A percentile compares a stretch with the other conserved stretches of the same genome.
phyloP scores from a whole-genome alignment of 2,888 invertebrate genomes.

The Nematopogon swammerdamellus region DNA sequence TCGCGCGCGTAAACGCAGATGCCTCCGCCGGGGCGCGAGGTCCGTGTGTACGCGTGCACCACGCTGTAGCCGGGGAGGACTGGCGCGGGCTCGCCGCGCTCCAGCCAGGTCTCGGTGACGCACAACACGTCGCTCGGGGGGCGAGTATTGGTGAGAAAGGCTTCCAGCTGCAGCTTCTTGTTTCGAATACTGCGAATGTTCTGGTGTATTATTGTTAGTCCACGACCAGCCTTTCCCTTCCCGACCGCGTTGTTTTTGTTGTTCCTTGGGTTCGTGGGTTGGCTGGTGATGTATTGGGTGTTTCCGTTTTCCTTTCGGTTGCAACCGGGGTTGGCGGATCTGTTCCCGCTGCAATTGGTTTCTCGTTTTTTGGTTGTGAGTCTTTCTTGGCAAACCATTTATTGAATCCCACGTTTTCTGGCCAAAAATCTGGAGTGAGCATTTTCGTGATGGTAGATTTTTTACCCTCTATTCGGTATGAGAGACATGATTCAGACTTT shows the following conservation, averaged over 20 bases:
- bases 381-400: neutral
- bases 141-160: neutral
- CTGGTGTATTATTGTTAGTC: neutral
- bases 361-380: neutral
- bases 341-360: neutral
- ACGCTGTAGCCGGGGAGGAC: neutral
- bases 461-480: neutral
- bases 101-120: neutral
- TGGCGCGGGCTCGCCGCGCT: neutral
- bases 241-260: neutral
- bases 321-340: neutral
- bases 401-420: neutral
- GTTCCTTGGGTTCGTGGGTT: neutral
- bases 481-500: neutral
- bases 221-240: neutral
- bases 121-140: neutral
- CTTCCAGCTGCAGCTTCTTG: neutral
- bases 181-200: neutral
- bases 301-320: neutral
- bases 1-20: neutral
- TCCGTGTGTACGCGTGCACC: neutral
- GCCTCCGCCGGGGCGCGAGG: neutral
- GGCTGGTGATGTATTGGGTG: neutral
- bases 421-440: neutral
- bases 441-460: neutral